Evolutionary conservation across 2,113 vertebrate species (phyloP).

Genomic region (Forbesichthys papilliferus): DNA sequence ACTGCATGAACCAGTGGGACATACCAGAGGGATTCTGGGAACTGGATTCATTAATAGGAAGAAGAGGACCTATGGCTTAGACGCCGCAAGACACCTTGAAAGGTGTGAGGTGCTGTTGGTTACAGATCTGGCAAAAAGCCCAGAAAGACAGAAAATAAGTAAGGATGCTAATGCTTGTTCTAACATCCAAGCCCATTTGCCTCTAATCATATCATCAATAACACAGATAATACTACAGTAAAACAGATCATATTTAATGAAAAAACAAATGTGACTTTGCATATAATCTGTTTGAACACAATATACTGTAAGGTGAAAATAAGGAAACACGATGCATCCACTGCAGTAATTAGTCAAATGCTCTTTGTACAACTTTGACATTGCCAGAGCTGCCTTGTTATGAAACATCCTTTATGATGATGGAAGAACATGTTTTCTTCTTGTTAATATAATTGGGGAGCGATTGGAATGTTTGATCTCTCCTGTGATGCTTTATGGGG

Average conservation of each 20-base stretch:
- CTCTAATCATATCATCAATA: neutral
- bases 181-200: neutral
- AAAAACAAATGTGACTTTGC: neutral
- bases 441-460: conserved; percentile 76
- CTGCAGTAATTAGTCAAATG: neutral
- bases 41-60: conserved; percentile 45
- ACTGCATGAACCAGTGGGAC: conserved; percentile 49
- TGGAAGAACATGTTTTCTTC: conserved; percentile 56
- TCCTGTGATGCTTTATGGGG: conserved; percentile 59
- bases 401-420: conserved; percentile 58
- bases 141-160: conserved; percentile 48
- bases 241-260: conserved; percentile 1
- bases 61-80: conserved; percentile 49
- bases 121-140: conserved; percentile 42
- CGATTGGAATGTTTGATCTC: conserved; percentile 68
- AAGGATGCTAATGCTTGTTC: conserved; percentile 35
- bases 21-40: conserved; percentile 45
- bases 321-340: conserved; percentile 26
- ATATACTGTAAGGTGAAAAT: conserved; percentile 9
- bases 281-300: conserved; percentile 24
- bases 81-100: conserved; percentile 46
- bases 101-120: conserved; percentile 41
- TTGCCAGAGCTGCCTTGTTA: conserved; percentile 56
- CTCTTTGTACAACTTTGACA: conserved; percentile 39
- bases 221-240: conserved; percentile 3